Evolutionary conservation across 2,888 invertebrate species (phyloP), one percentile per base, ranked within the genome.

Genomic region (Linnaemya tessellans): DNA sequence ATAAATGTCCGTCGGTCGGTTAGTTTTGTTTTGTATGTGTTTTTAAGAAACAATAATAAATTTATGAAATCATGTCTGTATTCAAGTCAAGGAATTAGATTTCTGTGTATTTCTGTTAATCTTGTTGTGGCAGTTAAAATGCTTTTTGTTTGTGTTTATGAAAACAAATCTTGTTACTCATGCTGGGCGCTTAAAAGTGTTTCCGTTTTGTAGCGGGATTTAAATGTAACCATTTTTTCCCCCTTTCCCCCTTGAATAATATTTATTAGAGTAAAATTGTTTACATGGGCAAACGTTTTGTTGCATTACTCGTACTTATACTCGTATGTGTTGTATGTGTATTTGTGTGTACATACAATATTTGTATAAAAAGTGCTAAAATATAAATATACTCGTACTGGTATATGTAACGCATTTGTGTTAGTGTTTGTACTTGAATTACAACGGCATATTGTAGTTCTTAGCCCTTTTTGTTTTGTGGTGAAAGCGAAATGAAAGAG

Each of bases 31-130:
- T 5, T 77, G 11, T 56, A 4, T 60, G 9, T 73, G 38, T 22
- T 77, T 62, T 67, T 20, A 20, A 46, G 22, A 58, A 58, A 65
- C 41, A 65, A 71, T 78, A 73, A 83, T 71, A 78, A 83, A 77
- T 71, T 83, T 83, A 71, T 83, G 77, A 83, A 78, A 83, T 77
- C 51, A 60, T 78, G 65, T 67, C 68, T 68, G 22, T 56, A 20
- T 58, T 67, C 58, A 54, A 67, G 73, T 74, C 43, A 71, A 65
- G n/a, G 56, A 71, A 71, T 56, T 64, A 46, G 64, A 80, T 65
- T 71, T n/a, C n/a, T 62, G 60, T 64, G 70, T 62, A 30, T 43
- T 70, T 49, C 18, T 20, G 9, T 9, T 60, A 38, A 20, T 3
- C 15, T 3, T 51, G 56, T 73, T 65, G 41, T 38, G 46, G 18